Evolutionary conservation across 1,140 invertebrate genomes (phyloP).

Genomic region (Neomicropteryx cornuta): DNA sequence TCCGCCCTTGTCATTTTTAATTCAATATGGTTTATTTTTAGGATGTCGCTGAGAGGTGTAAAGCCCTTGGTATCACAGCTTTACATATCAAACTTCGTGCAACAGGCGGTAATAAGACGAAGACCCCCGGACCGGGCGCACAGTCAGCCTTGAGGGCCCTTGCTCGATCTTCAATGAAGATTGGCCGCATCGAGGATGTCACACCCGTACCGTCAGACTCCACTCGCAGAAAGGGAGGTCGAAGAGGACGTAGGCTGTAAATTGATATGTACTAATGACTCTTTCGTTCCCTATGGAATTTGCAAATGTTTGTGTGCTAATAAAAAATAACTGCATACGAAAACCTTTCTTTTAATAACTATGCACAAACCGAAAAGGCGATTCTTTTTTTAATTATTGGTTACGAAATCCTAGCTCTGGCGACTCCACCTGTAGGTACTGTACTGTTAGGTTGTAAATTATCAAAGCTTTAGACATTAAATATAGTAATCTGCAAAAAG

Average conservation of each 20-base stretch:
- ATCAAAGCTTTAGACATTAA: too few relatives aligned
- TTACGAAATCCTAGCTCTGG: too few relatives aligned
- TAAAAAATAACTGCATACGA: too few relatives aligned
- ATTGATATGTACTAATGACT: constrained; percentile 11
- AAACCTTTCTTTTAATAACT: neutral
- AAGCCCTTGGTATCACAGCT: constrained; percentile 91
- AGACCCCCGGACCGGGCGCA: constrained; percentile 96
- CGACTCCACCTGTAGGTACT: too few relatives aligned
- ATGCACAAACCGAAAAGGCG: neutral
- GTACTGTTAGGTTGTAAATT: too few relatives aligned
- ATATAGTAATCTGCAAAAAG: too few relatives aligned
- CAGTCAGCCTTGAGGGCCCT: constrained; percentile 96
- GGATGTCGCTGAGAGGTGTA: constrained; percentile 99
- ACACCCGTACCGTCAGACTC: constrained; percentile 98
- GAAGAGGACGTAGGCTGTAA: constrained; percentile 97
- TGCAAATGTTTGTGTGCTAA: too few relatives aligned
- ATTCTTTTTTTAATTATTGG: too few relatives aligned
- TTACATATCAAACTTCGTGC: constrained; percentile 97
- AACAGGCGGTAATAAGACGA: constrained; percentile 96
- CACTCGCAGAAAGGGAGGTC: constrained; percentile 98
- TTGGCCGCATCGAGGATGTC: constrained; percentile 98
- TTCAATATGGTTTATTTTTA: constrained; percentile 34
- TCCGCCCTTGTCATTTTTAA: neutral
- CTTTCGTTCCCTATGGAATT: too few relatives aligned
- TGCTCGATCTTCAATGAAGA: constrained; percentile 98